Evolutionary conservation across 2,888 invertebrate genomes (phyloP).

Genomic region (Habroteleia sp.): DNA sequence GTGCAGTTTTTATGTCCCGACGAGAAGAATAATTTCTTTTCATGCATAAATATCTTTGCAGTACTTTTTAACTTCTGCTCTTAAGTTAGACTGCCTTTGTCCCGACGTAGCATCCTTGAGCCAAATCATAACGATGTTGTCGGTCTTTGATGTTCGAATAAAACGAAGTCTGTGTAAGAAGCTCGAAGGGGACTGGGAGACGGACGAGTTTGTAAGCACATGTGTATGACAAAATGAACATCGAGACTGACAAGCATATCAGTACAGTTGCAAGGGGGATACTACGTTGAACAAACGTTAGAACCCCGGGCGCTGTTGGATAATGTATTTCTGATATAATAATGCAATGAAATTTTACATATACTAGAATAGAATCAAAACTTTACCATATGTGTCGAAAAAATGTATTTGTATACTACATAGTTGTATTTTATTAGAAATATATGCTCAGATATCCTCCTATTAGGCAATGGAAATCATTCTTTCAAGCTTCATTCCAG

Average conservation of each 20-base stretch:
- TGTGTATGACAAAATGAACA: slow-evolving; percentile 53
- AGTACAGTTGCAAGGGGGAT: slow-evolving; percentile 35
- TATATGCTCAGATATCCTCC: too few relatives aligned
- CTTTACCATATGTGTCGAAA: not conserved
- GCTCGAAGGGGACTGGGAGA: not conserved
- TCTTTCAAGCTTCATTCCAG: too few relatives aligned
- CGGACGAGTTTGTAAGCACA: slow-evolving; percentile 27
- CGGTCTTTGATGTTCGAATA: slow-evolving; percentile 47
- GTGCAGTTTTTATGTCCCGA: slow-evolving; percentile 21
- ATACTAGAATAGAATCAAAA: not conserved
- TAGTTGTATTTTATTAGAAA: too few relatives aligned
- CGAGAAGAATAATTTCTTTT: slow-evolving; percentile 33
- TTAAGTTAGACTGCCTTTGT: slow-evolving; percentile 28
- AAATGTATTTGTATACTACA: too few relatives aligned
- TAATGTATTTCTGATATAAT: slow-evolving; percentile 50
- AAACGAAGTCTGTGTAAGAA: slow-evolving; percentile 39
- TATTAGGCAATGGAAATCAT: too few relatives aligned
- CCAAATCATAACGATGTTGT: slow-evolving; percentile 37
- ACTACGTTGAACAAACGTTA: slow-evolving; percentile 19
- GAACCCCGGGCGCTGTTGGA: slow-evolving; percentile 21
- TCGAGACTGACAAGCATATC: slow-evolving; percentile 39
- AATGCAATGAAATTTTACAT: slow-evolving; percentile 23
- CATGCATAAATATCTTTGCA: slow-evolving; percentile 39
- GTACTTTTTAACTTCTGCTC: slow-evolving; percentile 31
- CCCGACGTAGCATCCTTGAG: slow-evolving; percentile 32